Evolutionary conservation across 2,797 vertebrate species (phyloP), one percentile per base, ranked within the genome.

Genomic region (Cryptoprocta ferox): DNA sequence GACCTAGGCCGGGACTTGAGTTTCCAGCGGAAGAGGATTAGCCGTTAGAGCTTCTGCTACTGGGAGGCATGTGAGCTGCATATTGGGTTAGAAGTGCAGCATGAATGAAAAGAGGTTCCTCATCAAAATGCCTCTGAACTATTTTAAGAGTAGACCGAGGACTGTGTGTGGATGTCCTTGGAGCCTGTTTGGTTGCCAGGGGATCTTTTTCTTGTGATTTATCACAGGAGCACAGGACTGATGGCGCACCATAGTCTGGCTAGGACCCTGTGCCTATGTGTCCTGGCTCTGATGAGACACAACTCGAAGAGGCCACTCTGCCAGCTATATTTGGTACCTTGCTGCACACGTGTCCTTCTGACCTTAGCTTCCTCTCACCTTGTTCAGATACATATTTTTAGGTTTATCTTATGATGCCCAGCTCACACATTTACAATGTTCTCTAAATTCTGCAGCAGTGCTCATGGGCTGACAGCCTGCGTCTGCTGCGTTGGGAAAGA

Each of bases 381-480:
- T 86, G 86, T 73, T 26, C 83, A 87, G 89, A 61, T 39, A 8
- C 30, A 6, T 97, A 96, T 96, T 97, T 97, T 98, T 94, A 95
- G 95, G 53, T 59, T 95, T 48, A 35, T 81, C 88, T 85, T 39
- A 21, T 61, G 63, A 71, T 45, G 26, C 68, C 35, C 86, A 65
- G 66, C 35, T 45, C 82, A 91, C 93, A 91, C 76, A 63, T 80
- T 37, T 80, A 81, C 61, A 48, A 28, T 84, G 80, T 82, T 93
- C 80, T 90, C 85, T 81, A 35, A 90, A 50, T 81, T 91, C 88
- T 95, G 26, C 39, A 79, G 85, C 53, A 61, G 92, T 56, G 59
- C 45, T 12, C 53, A 9, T 81, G 73, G 95, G 81, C 73, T 95
- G 91, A 75, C 95, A 75, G 56, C 30, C 85, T 84, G 56, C 85